Evolutionary conservation across 1,140 invertebrate species (phyloP).

Genomic region (Neoseiulus cucumeris): DNA sequence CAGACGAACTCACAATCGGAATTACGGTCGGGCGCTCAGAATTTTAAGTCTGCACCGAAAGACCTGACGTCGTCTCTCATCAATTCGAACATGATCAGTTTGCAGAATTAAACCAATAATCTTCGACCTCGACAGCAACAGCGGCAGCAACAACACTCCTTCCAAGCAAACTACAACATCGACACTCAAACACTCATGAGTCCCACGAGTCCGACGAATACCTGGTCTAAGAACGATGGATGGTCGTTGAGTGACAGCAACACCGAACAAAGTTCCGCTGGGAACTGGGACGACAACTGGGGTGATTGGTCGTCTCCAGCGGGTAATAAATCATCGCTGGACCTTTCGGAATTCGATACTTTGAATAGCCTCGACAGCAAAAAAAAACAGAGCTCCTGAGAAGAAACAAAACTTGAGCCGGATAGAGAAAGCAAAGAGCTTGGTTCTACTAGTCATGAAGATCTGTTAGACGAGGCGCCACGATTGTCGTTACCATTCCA

Average conservation of each 20-base stretch:
- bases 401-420: background rate
- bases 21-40: conserved; percentile 21
- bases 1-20: conserved; percentile 20
- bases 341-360: background rate
- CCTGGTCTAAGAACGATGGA: background rate
- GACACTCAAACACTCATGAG: background rate
- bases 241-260: background rate
- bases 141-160: background rate
- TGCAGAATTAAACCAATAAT: conserved; percentile 1
- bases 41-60: conserved; percentile 19
- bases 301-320: background rate
- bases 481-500: too few species aligned
- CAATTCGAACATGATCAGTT: conserved; percentile 35
- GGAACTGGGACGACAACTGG: background rate
- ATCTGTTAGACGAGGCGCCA: too few species aligned
- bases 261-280: background rate
- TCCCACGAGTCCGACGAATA: background rate
- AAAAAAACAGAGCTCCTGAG: background rate
- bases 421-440: too few species aligned
- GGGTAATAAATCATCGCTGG: background rate
- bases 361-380: background rate
- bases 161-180: background rate
- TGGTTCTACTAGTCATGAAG: too few species aligned
- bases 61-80: conserved; percentile 40
- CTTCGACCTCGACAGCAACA: background rate